A percentile compares a stretch with the other conserved stretches of the same genome.
Conservation (phyloP, 2,797 vertebrate genomes). For the Ambastaia sidthimunki region DNA sequence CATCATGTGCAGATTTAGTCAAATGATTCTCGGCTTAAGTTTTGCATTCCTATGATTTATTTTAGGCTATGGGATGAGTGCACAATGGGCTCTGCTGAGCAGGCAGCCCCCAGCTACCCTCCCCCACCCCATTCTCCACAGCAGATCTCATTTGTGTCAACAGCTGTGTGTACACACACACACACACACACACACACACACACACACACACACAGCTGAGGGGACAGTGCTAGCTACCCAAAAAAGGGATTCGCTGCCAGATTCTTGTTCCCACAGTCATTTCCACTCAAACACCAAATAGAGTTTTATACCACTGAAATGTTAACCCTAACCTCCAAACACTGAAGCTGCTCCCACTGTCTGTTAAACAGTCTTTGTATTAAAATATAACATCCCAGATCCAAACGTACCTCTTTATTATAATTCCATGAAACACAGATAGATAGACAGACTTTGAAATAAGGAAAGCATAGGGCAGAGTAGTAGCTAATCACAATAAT, state of each 20-base stretch:
- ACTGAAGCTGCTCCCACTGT: background rate
- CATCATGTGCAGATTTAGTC: constrained; percentile 57
- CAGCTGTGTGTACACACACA: constrained; percentile 53
- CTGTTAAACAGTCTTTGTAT: no score
- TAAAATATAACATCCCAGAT: no score
- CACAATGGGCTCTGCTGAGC: constrained; percentile 49
- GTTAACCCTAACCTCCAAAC: background rate
- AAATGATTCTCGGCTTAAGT: constrained; percentile 61
- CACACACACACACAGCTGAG: constrained; percentile 50
- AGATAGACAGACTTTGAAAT: no score
- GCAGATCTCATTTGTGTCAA: constrained; percentile 32
- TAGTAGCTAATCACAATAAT: no score
- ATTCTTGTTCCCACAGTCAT: constrained; percentile 40
- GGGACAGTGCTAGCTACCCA: background rate
- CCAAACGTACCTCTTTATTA: no score
- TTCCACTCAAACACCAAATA: constrained; percentile 1
- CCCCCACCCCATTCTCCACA: constrained; percentile 24
- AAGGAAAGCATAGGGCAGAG: no score
- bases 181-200: constrained; percentile 37
- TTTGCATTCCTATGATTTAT: constrained; percentile 76
- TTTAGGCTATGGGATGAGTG: constrained; percentile 74
- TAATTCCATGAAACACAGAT: no score
- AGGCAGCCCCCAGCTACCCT: constrained; percentile 2
- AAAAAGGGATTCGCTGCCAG: constrained; percentile 29
- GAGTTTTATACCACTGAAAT: constrained; percentile 8